Evolutionary conservation across 2,797 vertebrate genomes (phyloP), one percentile per base, ranked within the genome.

Genomic region (Chromis chromis): DNA sequence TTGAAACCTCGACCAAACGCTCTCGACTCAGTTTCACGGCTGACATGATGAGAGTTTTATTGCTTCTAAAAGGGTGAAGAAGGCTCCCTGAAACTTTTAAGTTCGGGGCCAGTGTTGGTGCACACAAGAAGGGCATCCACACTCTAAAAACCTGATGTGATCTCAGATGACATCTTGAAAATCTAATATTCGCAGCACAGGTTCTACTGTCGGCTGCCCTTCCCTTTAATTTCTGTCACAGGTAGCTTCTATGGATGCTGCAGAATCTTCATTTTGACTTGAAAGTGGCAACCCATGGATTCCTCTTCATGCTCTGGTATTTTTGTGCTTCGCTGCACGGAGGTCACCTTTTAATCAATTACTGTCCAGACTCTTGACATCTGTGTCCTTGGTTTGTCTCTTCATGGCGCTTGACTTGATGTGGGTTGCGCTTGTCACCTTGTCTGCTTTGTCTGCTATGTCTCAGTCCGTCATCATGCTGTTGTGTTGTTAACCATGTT

Each of bases 11-110:
- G 21, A 64, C 68, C 55, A 25, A 78, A 68, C 42, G 65, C 77
- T 69, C 67, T 67, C 24, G n/a, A 36, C 78, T 70, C 22, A 0
- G 17, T 59, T 70, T 71, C 52, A 11, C 36, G 6, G 36, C 75
- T 21, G 80, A 77, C 81, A 73, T 58, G 65, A 76, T 82, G 78
- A 73, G 39, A 72, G 73, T 48, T 77, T 87, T 84, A 88, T 87
- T 89, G 83, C 84, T 58, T 85, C 40, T 61, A 75, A 82, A 64
- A 65, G 81, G 82, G 64, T 1, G 17, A 65, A 66, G 71, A 65
- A 2, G 21, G 42, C 42, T 59, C 21, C 7, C 42, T 24, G 56
- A 42, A 61, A n/a, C 31, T 50, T 19, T 46, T 16, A 14, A 39
- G 17, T 28, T 71, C 52, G 56, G 21, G 4, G 24, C 19, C 31